phyloP scores from a whole-genome alignment of 2,888 invertebrate species.

The Zaprionus obscuricornis region DNA sequence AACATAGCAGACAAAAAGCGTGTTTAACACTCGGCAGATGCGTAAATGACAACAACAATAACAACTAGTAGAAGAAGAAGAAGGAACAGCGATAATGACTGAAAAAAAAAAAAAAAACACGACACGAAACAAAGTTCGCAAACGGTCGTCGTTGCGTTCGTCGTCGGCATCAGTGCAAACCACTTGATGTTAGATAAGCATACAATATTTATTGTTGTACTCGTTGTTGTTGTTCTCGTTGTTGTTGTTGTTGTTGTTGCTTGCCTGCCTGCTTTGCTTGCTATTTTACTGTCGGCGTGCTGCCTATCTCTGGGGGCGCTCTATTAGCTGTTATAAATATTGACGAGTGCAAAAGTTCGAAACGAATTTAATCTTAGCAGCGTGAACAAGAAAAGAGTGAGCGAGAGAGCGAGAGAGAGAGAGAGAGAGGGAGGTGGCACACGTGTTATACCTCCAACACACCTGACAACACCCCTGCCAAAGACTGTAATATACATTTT shows the following conservation, averaged over 20 bases:
- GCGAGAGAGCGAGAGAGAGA: too few relatives aligned
- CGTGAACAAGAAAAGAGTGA: background rate
- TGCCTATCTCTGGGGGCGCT: constrained; percentile 1
- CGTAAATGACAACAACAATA: constrained; percentile 19
- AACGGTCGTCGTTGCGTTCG: too few relatives aligned
- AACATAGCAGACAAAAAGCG: constrained; percentile 5
- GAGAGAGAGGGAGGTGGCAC: too few relatives aligned
- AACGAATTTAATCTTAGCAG: constrained; percentile 48
- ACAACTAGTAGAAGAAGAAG: background rate
- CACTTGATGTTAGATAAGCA: constrained; percentile 45
- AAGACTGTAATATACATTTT: too few relatives aligned
- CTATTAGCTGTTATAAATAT: constrained; percentile 3
- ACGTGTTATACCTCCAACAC: constrained; percentile 11
- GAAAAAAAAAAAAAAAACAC: background rate
- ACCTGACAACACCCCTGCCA: too few relatives aligned
- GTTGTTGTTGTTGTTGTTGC: background rate
- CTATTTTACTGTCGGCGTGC: too few relatives aligned
- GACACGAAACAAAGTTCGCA: background rate
- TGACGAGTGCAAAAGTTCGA: constrained; percentile 46
- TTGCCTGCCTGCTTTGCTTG: too few relatives aligned
- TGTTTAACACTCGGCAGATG: constrained; percentile 13
- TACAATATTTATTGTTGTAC: too few relatives aligned
- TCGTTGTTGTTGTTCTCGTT: background rate
- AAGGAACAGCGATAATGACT: background rate
- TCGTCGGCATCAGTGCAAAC: constrained; percentile 25